phyloP scores from a whole-genome alignment of 2,113 vertebrate genomes.

The Pseudolaguvia tuberculata region DNA sequence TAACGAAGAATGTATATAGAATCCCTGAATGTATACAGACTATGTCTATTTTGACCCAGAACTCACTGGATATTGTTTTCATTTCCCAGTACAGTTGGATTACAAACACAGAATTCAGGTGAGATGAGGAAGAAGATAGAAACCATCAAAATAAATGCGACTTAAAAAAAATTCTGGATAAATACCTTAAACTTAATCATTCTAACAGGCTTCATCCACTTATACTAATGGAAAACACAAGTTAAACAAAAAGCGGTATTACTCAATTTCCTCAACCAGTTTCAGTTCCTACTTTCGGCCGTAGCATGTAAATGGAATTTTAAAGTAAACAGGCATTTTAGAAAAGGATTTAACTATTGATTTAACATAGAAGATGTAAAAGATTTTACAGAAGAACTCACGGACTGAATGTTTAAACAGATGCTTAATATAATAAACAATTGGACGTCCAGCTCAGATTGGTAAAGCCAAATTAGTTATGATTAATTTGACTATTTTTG shows the following conservation, averaged over 20 bases:
- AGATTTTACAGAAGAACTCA: not conserved
- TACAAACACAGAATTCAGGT: not conserved
- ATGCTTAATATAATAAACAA: not conserved
- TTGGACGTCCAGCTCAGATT: not conserved
- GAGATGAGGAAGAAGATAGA: not conserved
- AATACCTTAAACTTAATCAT: not conserved
- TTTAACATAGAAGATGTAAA: not conserved
- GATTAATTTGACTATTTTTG: too few species aligned
- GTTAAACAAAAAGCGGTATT: constrained; percentile 39
- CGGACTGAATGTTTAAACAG: not conserved
- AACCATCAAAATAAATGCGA: not conserved
- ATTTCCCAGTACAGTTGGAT: not conserved
- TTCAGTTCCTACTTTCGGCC: constrained; percentile 57
- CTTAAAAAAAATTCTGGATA: too few species aligned
- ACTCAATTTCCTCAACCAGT: constrained; percentile 60
- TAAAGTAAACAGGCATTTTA: not conserved
- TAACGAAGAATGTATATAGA: not conserved
- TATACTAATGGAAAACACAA: not conserved
- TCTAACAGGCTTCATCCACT: not conserved
- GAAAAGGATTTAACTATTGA: not conserved
- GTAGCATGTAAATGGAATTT: not conserved
- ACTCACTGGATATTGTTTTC: not conserved
- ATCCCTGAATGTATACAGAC: not conserved
- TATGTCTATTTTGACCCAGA: not conserved
- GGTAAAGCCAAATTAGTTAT: not conserved